These are phyloP conservation scores for Pelvicachromis taeniatus DNA, from an alignment of 2,113 vertebrate species.

Conservation along the genomic window DNA sequence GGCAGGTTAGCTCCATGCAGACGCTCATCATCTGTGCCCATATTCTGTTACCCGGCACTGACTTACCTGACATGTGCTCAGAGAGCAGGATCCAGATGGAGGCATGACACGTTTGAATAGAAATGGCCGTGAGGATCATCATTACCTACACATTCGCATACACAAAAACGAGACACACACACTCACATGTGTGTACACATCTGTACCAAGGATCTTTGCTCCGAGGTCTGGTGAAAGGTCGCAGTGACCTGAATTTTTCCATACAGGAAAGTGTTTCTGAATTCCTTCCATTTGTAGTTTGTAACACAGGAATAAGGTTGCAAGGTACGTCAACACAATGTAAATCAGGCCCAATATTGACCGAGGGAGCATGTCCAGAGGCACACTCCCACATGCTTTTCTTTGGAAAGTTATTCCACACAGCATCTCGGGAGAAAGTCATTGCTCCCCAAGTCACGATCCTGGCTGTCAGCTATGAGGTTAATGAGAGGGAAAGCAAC, in stretches of 20 bases:
- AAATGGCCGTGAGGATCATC: constrained; percentile 16
- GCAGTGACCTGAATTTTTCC: constrained; percentile 22
- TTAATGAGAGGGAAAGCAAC: constrained; percentile 51
- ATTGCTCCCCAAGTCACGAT: constrained; percentile 1
- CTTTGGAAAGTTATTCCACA: constrained; percentile 44
- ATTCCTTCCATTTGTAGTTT: neutral
- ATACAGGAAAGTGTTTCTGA: constrained; percentile 9
- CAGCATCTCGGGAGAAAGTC: neutral
- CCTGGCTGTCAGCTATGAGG: constrained; percentile 4
- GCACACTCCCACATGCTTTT: neutral
- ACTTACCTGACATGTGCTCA: constrained; percentile 60
- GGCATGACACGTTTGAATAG: constrained; percentile 30
- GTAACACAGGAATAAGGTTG: constrained; percentile 10
- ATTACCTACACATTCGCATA: neutral
- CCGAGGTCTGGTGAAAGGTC: neutral
- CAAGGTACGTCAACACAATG: constrained; percentile 1
- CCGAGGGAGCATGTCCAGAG: constrained; percentile 16
- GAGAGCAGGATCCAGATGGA: constrained; percentile 58
- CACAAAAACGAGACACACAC: neutral
- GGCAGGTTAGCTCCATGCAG: constrained; percentile 20
- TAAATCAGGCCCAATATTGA: constrained; percentile 3
- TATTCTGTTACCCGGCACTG: constrained; percentile 59
- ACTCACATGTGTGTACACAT: neutral
- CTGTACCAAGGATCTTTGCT: neutral
- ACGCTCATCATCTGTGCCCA: constrained; percentile 61